Evolutionary conservation across 1,140 invertebrate species (phyloP).

Genomic region (Aphelinus certus): DNA sequence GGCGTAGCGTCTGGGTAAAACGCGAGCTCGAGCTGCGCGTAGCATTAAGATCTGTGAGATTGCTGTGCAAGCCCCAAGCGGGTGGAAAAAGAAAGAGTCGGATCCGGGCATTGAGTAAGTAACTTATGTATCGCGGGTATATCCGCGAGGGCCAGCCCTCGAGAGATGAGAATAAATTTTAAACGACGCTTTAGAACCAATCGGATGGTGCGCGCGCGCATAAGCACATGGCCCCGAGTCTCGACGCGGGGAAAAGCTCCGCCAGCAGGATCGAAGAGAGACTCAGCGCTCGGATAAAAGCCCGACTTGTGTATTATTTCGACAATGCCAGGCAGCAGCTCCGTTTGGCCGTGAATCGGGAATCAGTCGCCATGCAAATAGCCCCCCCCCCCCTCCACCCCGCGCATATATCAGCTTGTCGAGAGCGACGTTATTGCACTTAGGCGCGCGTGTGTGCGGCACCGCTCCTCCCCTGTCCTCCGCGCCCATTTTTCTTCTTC

Average conservation of each 20-base stretch:
- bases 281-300: conserved; percentile 9
- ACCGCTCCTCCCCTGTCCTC: background rate
- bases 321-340: background rate
- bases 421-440: conserved; percentile 6
- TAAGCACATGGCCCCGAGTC: background rate
- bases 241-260: background rate
- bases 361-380: conserved; percentile 7
- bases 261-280: background rate
- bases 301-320: background rate
- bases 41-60: too few relatives aligned
- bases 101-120: too few relatives aligned
- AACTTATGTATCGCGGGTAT: too few relatives aligned
- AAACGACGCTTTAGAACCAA: background rate
- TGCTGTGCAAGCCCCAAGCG: too few relatives aligned
- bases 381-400: background rate
- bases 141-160: too few relatives aligned
- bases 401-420: background rate
- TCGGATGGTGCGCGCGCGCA: background rate
- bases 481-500: background rate
- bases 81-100: too few relatives aligned
- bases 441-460: background rate
- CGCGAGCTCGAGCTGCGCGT: too few relatives aligned
- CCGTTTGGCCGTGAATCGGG: conserved; percentile 17
- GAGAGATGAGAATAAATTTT: background rate
- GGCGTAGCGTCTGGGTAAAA: too few relatives aligned